phyloP scores from a whole-genome alignment of 2,888 invertebrate genomes.

The Drosophila vallismaia region DNA sequence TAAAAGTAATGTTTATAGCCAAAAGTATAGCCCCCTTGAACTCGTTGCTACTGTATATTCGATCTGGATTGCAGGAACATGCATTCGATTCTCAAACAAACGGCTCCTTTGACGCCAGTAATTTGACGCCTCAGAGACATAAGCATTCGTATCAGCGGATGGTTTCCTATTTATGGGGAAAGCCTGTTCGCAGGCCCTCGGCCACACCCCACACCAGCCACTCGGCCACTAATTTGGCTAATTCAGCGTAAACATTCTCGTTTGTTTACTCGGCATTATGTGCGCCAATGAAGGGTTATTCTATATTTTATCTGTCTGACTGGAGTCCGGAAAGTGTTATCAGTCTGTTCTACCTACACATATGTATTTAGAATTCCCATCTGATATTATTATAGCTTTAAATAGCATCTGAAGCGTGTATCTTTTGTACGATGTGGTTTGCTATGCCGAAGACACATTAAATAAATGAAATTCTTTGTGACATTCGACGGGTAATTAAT shows the following conservation, averaged over 20 bases:
- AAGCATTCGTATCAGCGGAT: conserved; percentile 7
- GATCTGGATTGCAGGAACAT: conserved; percentile 11
- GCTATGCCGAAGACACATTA: conserved; percentile 14
- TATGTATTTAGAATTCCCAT: conserved; percentile 41
- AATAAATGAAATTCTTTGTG: conserved; percentile 28
- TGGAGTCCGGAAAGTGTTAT: conserved; percentile 42
- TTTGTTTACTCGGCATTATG: conserved; percentile 23
- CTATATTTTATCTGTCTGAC: conserved; percentile 12
- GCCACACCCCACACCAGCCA: conserved; percentile 13
- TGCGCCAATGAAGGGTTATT: conserved; percentile 5
- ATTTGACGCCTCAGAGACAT: conserved; percentile 13
- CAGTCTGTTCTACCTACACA: conserved; percentile 32
- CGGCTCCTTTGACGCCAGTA: conserved; percentile 21
- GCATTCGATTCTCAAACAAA: conserved; percentile 10
- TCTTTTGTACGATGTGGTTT: conserved; percentile 26
- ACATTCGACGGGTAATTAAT: neutral
- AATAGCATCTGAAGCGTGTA: conserved; percentile 60
- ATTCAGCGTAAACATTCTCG: conserved; percentile 26
- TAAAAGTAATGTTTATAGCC: neutral
- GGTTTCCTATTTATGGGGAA: conserved; percentile 15
- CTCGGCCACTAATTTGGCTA: conserved; percentile 25
- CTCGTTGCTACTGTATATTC: neutral
- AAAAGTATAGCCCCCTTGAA: neutral
- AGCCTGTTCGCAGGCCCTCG: conserved; percentile 5
- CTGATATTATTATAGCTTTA: conserved; percentile 62